Evolutionary conservation across 2,113 vertebrate species (phyloP), one percentile per base, ranked within the genome.

Genomic region (Ceyx margarethae): DNA sequence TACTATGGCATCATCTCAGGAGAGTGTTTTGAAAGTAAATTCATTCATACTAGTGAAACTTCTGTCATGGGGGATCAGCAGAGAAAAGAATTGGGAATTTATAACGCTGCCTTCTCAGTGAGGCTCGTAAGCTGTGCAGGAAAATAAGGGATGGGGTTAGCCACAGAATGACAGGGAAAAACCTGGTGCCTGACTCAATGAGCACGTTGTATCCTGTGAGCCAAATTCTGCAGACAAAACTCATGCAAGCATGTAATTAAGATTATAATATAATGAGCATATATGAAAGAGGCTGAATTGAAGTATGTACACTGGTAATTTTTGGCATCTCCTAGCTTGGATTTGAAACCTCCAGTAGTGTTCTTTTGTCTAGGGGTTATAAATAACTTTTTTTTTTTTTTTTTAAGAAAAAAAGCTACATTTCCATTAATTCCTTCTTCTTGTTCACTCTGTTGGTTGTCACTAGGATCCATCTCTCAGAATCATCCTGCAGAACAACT

Each of bases 11-110:
- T 53, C 67, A 60, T 89, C 84, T 85, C 78, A 62, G 81, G 85
- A 72, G 64, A 50, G 20, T 54, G 76, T 81, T 94, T 73, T 33
- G 87, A 80, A 90, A 80, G 61, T 33, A 85, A 80, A 91, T 85
- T 91, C 46, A 56, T 91, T 81, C 84, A 51, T 45, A 42, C 8
- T 8, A 40, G 72, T 20, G n/a, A 69, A 85, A 78, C 50, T 74
- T 74, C 50, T 81, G 80, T 71, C 33, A 6, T 26, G 18, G 17
- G 87, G 87, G 8, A 78, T 14, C 60, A 66, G 28, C 66, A 88
- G 66, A 64, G 61, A 31, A 74, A 78, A 61, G 28, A 20, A 64
- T 74, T 28, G 54, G 40, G 17, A 46, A 53, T 78, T 33, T 54
- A 54, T 58, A 72, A 40, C 7, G 9, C 26, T 60, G 60, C n/a